These are phyloP conservation scores for Sinella curviseta DNA, from an alignment of 1,140 invertebrate species.

Conservation along the genomic window DNA sequence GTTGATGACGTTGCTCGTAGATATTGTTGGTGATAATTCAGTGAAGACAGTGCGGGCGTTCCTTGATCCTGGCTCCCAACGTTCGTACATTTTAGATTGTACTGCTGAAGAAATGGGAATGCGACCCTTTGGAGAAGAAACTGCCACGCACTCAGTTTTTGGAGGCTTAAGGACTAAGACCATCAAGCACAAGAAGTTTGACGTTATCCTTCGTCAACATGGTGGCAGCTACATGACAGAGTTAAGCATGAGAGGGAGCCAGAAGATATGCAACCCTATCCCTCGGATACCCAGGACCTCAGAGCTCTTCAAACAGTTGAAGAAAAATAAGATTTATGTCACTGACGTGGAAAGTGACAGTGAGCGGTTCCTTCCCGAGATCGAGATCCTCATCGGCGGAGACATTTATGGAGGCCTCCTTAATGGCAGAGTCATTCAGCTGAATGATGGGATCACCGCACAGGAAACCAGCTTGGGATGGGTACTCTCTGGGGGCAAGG, in stretches of 20 bases:
- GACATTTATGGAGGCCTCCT: slow-evolving; percentile 11
- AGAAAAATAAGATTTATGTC: background rate
- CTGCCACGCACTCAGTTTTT: background rate
- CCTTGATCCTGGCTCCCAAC: slow-evolving; percentile 24
- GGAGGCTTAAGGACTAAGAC: too few species aligned
- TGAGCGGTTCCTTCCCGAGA: background rate
- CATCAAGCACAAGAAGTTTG: too few species aligned
- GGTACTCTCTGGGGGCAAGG: slow-evolving; percentile 50
- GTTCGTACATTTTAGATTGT: slow-evolving; percentile 8
- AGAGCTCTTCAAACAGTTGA: background rate
- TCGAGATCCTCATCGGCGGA: slow-evolving; percentile 32
- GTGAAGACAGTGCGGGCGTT: background rate
- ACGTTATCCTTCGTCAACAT: too few species aligned
- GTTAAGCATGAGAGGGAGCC: background rate
- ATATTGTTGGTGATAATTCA: background rate
- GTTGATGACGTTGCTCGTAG: background rate
- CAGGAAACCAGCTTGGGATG: slow-evolving; percentile 53
- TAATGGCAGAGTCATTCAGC: slow-evolving; percentile 48
- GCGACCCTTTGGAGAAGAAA: background rate
- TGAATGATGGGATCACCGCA: slow-evolving; percentile 51
- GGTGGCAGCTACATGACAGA: background rate
- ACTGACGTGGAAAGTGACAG: background rate
- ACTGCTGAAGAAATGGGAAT: background rate
- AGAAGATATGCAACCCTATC: background rate
- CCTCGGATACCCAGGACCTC: background rate